Evolutionary conservation across 2,797 vertebrate species (phyloP).

Genomic region (Anomalospiza imberbis): DNA sequence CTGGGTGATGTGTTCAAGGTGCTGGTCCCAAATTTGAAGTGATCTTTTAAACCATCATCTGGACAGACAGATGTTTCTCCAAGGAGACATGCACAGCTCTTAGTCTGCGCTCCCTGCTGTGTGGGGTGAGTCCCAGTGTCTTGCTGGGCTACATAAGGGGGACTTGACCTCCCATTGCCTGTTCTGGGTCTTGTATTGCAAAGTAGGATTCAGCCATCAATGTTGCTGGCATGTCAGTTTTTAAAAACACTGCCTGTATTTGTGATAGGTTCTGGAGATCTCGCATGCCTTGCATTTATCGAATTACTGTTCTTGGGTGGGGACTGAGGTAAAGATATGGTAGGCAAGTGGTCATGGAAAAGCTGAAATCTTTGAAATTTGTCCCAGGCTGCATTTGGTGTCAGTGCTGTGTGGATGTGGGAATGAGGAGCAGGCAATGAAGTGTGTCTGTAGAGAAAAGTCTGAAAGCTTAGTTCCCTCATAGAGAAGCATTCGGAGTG

Average conservation of each 20-base stretch:
- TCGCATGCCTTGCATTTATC: not conserved
- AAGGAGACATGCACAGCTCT: not conserved
- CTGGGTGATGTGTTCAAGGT: not conserved
- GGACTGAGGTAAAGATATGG: not conserved
- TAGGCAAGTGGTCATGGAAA: not conserved
- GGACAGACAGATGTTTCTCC: not conserved
- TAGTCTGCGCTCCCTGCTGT: not conserved
- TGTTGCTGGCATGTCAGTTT: not conserved
- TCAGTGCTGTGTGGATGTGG: not conserved
- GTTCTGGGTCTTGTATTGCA: not conserved
- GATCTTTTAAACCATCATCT: not conserved
- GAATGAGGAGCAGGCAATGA: not conserved
- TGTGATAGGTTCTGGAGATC: not conserved
- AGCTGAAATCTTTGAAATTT: not conserved
- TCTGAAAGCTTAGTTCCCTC: not conserved
- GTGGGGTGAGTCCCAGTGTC: not conserved
- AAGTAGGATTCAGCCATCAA: not conserved
- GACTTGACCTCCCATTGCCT: not conserved
- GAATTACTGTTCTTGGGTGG: not conserved
- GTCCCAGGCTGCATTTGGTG: not conserved
- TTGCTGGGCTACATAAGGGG: accelerated
- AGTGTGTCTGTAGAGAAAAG: not conserved
- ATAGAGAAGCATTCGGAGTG: not conserved
- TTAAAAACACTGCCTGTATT: not conserved
- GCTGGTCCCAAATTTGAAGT: not conserved